phyloP scores from a whole-genome alignment of 1,140 invertebrate species.

The Lasioglossum albipes region DNA sequence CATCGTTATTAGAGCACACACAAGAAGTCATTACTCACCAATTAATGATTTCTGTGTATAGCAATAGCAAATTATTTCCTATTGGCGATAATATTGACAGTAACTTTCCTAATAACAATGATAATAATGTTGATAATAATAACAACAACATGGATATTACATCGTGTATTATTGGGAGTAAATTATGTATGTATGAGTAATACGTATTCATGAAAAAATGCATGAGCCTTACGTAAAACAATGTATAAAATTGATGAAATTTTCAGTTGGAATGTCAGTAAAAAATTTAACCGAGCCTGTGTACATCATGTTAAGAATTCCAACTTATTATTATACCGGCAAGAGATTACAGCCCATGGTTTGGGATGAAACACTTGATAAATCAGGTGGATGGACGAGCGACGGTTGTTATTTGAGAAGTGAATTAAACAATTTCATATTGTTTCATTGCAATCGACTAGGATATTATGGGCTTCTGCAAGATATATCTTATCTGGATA shows the following conservation, averaged over 20 bases:
- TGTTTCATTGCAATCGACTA: constrained; percentile 89
- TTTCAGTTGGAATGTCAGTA: constrained; percentile 79
- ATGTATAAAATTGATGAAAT: constrained; percentile 34
- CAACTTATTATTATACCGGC: constrained; percentile 76
- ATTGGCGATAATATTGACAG: constrained; percentile 44
- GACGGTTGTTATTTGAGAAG: constrained; percentile 85
- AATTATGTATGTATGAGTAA: constrained; percentile 79
- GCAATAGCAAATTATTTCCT: constrained; percentile 86
- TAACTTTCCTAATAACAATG: constrained; percentile 40
- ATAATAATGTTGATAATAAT: constrained; percentile 13
- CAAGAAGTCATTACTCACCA: constrained; percentile 78
- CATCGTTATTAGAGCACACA: constrained; percentile 80
- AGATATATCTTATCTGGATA: constrained; percentile 80
- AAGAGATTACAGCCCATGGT: constrained; percentile 83
- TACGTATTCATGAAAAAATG: background rate
- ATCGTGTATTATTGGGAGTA: constrained; percentile 84
- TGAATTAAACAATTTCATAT: constrained; percentile 84
- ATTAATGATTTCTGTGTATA: constrained; percentile 86
- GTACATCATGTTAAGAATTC: constrained; percentile 83
- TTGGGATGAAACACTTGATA: constrained; percentile 84
- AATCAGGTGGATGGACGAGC: constrained; percentile 85
- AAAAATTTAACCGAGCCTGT: constrained; percentile 85
- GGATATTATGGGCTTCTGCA: constrained; percentile 92
- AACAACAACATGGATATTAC: constrained; percentile 80
- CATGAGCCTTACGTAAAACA: constrained; percentile 2